phyloP scores from a whole-genome alignment of 2,797 vertebrate genomes.

The Enteromius argenteus region DNA sequence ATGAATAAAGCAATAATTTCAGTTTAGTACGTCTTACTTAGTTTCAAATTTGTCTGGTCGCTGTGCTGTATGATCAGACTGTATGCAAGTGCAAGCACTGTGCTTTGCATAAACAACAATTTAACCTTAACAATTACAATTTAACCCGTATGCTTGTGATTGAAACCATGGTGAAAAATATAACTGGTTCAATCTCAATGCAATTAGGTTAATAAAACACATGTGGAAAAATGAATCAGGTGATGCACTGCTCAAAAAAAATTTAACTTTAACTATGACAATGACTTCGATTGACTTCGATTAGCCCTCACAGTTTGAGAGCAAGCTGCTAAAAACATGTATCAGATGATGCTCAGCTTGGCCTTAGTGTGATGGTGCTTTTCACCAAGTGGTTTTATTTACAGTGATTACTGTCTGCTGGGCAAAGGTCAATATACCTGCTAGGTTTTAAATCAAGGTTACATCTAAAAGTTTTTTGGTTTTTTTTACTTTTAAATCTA shows the following conservation, averaged over 20 bases:
- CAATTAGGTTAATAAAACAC: not conserved
- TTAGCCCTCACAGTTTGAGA: not conserved
- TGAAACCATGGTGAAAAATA: conserved; percentile 1
- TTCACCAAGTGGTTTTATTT: conserved; percentile 16
- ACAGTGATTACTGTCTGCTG: conserved; percentile 6
- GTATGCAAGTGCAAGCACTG: conserved; percentile 45
- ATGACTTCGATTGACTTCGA: not conserved
- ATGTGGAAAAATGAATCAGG: not conserved
- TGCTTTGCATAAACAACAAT: conserved; percentile 51
- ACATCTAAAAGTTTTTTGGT: not conserved
- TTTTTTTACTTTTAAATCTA: not conserved
- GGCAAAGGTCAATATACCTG: not conserved
- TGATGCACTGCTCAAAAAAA: not conserved
- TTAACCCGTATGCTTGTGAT: not conserved
- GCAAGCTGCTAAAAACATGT: not conserved
- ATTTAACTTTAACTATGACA: not conserved
- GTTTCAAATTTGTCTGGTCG: conserved; percentile 16
- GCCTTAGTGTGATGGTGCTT: not conserved
- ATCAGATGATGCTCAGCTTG: not conserved
- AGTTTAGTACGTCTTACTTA: conserved; percentile 1
- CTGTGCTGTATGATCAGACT: conserved; percentile 30
- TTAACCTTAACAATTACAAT: conserved; percentile 31
- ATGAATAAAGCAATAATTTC: not conserved
- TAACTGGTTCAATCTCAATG: not conserved
- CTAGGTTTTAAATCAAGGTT: not conserved